Percentiles rank a stretch among this genome's conserved stretches.
Conservation (phyloP, 2,113 vertebrate species). For the Periophthalmodon schlosseri region DNA sequence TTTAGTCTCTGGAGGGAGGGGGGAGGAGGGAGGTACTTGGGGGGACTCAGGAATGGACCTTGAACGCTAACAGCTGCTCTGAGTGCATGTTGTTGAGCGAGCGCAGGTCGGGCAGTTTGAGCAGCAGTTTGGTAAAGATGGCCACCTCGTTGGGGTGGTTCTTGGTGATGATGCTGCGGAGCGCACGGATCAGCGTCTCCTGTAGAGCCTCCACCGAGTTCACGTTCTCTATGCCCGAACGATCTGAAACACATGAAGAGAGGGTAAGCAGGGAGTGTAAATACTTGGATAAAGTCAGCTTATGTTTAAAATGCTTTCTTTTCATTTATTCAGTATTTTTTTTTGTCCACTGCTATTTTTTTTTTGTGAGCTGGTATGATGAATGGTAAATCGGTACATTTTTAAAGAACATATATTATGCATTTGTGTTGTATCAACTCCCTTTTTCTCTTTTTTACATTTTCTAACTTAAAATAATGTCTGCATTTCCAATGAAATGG, state of each 20-base stretch:
- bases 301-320: too few species aligned
- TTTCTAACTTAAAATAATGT: too few species aligned
- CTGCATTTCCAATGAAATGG: too few species aligned
- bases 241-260: constrained; percentile 75
- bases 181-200: constrained; percentile 91
- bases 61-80: constrained; percentile 95
- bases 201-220: constrained; percentile 95
- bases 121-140: constrained; percentile 94
- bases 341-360: too few species aligned
- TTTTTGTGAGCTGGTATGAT: too few species aligned
- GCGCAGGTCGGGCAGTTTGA: constrained; percentile 94
- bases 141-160: constrained; percentile 93
- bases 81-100: constrained; percentile 99
- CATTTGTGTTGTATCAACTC: too few species aligned
- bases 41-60: constrained; percentile 88
- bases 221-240: constrained; percentile 92
- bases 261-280: too few species aligned
- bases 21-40: not conserved
- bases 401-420: too few species aligned
- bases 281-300: too few species aligned
- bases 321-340: too few species aligned
- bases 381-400: too few species aligned
- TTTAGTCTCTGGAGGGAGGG: not conserved
- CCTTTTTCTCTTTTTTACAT: too few species aligned
- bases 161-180: constrained; percentile 92